Percentiles rank a stretch among this genome's conserved stretches.
These are phyloP conservation scores for Agonopterix alstromeriana DNA, from an alignment of 2,888 invertebrate genomes.

Conservation along the genomic window DNA sequence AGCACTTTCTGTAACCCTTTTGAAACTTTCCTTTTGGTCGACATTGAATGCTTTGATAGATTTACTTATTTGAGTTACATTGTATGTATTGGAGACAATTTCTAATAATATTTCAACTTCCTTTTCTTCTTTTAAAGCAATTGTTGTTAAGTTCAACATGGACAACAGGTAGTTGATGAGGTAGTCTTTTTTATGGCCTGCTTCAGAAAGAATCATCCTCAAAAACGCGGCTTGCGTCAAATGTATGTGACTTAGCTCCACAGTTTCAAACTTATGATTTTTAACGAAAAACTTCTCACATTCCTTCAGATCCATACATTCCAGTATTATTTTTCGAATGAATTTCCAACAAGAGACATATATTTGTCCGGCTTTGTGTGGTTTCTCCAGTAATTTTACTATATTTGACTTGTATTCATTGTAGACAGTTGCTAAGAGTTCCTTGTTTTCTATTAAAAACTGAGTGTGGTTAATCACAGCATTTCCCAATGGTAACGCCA, in stretches of 20 bases:
- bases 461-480: slow-evolving; percentile 56
- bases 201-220: slow-evolving; percentile 56
- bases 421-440: slow-evolving; percentile 71
- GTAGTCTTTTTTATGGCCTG: slow-evolving; percentile 44
- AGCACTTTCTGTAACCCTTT: slow-evolving; percentile 59
- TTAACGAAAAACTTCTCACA: slow-evolving; percentile 76
- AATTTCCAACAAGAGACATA: slow-evolving; percentile 77
- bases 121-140: slow-evolving; percentile 63
- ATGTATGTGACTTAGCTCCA: slow-evolving; percentile 76
- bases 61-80: slow-evolving; percentile 37
- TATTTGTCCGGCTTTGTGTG: slow-evolving; percentile 81
- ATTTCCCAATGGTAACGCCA: slow-evolving; percentile 79
- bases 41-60: slow-evolving; percentile 27
- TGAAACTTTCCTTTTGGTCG: slow-evolving; percentile 42
- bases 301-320: slow-evolving; percentile 76
- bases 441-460: slow-evolving; percentile 51
- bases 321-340: slow-evolving; percentile 76
- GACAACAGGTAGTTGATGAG: slow-evolving; percentile 73
- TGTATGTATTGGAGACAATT: slow-evolving; percentile 40
- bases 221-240: slow-evolving; percentile 73
- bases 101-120: slow-evolving; percentile 28
- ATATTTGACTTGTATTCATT: slow-evolving; percentile 79
- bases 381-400: slow-evolving; percentile 79
- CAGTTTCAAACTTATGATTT: slow-evolving; percentile 78
- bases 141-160: slow-evolving; percentile 69